Percentiles rank a stretch among this genome's conserved stretches.
phyloP scores from a whole-genome alignment of 2,113 vertebrate genomes.

The Bujurquina vittata region DNA sequence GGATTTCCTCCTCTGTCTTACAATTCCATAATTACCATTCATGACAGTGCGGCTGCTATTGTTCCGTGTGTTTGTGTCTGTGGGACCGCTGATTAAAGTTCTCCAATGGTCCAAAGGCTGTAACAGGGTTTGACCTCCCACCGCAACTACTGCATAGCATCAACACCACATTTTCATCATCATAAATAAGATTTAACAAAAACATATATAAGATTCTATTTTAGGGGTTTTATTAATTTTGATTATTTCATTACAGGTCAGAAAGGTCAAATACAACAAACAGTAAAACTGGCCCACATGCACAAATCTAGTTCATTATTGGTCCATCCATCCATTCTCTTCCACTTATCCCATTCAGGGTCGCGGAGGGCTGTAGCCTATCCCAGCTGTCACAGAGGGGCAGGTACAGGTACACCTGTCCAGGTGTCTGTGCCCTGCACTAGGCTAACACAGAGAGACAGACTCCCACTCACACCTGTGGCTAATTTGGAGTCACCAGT shows the following conservation, averaged over 20 bases:
- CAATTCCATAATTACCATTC: slow-evolving; percentile 7
- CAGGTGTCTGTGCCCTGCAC: too few relatives aligned
- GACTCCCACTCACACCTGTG: too few relatives aligned
- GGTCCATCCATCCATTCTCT: too few relatives aligned
- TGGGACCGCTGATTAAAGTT: neutral
- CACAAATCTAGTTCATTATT: too few relatives aligned
- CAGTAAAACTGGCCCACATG: too few relatives aligned
- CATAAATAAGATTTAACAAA: neutral
- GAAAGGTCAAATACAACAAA: neutral
- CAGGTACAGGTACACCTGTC: too few relatives aligned
- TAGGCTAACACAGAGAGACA: too few relatives aligned
- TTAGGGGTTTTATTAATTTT: neutral
- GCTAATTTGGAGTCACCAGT: too few relatives aligned
- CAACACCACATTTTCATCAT: neutral
- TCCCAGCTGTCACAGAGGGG: too few relatives aligned
- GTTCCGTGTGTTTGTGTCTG: neutral
- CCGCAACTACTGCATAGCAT: neutral
- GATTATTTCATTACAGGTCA: fast-evolving
- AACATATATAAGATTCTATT: neutral
- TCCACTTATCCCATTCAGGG: too few relatives aligned
- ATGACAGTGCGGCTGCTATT: neutral
- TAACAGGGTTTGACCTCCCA: neutral
- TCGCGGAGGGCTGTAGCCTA: too few relatives aligned
- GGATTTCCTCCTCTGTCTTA: slow-evolving; percentile 36
- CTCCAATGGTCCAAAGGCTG: neutral